These are phyloP conservation scores for Cactoblastis cactorum DNA, from an alignment of 2,888 invertebrate species.

Conservation along the genomic window DNA sequence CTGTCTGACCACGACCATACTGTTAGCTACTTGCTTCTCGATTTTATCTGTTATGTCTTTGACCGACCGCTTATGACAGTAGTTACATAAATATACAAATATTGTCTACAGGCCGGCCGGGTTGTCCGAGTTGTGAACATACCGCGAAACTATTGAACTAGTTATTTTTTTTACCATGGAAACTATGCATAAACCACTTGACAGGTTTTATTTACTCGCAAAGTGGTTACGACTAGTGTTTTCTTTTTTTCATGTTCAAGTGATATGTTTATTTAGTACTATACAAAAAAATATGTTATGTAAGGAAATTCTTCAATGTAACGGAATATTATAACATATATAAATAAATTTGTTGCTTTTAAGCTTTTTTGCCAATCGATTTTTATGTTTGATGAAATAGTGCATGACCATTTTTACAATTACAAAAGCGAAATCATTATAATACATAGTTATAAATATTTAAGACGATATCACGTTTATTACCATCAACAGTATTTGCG, in stretches of 20 bases:
- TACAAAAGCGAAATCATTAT: too few species aligned
- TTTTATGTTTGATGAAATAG: too few species aligned
- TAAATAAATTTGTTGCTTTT: too few species aligned
- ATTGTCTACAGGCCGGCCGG: conserved; percentile 5
- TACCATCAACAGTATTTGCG: background rate
- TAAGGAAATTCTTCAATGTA: background rate
- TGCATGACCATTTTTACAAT: too few species aligned
- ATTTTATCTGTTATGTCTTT: conserved; percentile 23
- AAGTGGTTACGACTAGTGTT: conserved; percentile 16
- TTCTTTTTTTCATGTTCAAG: background rate
- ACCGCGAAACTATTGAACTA: conserved; percentile 36
- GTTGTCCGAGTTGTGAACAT: conserved; percentile 23
- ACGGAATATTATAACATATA: background rate
- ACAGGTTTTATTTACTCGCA: conserved; percentile 32
- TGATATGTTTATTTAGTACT: too few species aligned
- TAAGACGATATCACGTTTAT: too few species aligned
- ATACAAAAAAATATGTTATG: too few species aligned
- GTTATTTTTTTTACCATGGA: conserved; percentile 32
- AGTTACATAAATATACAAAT: conserved; percentile 18
- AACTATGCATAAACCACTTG: conserved; percentile 23
- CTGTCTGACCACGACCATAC: conserved; percentile 37
- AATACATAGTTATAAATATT: too few species aligned
- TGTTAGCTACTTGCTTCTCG: conserved; percentile 14
- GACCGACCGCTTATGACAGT: conserved; percentile 20
- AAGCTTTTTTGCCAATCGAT: background rate